These are phyloP conservation scores for Circaetus gallicus DNA, from an alignment of 2,113 vertebrate genomes.

Conservation along the genomic window DNA sequence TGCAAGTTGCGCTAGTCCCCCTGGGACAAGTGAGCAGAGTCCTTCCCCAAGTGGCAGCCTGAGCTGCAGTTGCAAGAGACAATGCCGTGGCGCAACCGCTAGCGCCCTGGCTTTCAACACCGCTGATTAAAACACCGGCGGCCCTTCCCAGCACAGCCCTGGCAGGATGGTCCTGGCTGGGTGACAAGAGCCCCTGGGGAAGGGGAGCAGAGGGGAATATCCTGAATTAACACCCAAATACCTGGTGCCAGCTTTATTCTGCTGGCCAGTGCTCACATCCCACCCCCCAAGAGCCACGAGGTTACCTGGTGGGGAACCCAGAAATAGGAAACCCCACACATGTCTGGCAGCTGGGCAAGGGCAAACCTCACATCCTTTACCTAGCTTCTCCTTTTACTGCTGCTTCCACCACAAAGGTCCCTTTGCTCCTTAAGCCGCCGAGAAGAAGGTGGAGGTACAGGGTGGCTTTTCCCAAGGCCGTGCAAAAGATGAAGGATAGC, in stretches of 20 bases:
- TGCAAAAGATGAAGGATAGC: background rate
- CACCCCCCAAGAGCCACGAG: rapidly evolving
- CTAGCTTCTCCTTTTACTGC: background rate
- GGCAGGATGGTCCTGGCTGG: rapidly evolving
- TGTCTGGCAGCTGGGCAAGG: background rate
- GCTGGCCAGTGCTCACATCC: background rate
- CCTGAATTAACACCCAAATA: background rate
- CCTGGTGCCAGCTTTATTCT: background rate
- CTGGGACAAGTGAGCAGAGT: background rate
- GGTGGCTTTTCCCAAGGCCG: background rate
- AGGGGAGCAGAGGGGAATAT: background rate
- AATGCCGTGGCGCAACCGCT: rapidly evolving
- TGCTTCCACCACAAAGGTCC: background rate
- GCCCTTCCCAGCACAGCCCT: background rate
- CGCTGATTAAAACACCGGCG: background rate
- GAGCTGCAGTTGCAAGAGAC: background rate
- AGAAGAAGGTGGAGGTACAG: background rate
- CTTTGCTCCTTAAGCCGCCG: background rate
- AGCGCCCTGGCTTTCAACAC: background rate
- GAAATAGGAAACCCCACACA: background rate
- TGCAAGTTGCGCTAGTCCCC: background rate
- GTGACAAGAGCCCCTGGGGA: background rate
- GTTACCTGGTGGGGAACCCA: rapidly evolving
- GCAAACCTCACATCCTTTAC: background rate
- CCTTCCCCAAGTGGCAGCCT: rapidly evolving